A percentile compares a stretch with the other conserved stretches of the same genome.
Evolutionary conservation across 2,113 vertebrate genomes (phyloP).

Genomic region (Orycteropus afer): DNA sequence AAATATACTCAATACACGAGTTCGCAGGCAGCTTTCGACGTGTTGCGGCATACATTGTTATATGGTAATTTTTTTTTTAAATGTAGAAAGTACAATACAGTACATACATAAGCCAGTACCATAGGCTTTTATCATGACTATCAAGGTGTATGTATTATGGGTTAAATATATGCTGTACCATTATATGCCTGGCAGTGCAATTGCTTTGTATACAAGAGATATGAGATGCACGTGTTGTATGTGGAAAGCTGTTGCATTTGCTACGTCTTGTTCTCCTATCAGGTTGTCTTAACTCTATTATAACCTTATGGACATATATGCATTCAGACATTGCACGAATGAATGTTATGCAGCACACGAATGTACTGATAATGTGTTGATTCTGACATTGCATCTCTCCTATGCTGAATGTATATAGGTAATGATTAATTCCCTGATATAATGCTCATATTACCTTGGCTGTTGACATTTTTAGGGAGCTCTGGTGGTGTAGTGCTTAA

Average conservation of each 20-base stretch:
- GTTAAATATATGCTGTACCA: background rate
- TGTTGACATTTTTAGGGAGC: constrained; percentile 54
- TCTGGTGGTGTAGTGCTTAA: too few relatives aligned
- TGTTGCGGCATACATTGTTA: background rate
- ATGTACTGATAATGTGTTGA: background rate
- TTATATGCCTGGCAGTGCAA: background rate
- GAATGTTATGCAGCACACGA: background rate
- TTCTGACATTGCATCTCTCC: background rate
- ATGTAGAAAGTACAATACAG: background rate
- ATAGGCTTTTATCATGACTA: background rate
- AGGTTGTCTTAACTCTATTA: background rate
- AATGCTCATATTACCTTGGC: background rate
- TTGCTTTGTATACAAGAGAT: too few relatives aligned
- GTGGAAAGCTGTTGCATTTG: background rate
- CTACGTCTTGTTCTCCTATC: background rate
- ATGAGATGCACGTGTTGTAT: too few relatives aligned
- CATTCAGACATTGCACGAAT: background rate
- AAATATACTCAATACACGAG: background rate
- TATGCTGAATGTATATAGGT: background rate
- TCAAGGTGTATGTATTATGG: background rate
- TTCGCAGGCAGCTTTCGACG: too few relatives aligned
- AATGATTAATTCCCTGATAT: constrained; percentile 14
- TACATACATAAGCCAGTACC: background rate
- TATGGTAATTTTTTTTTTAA: background rate
- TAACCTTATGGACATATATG: background rate